These are phyloP conservation scores for Lutjanus argentimaculatus DNA, from an alignment of 2,797 vertebrate genomes.

Conservation along the genomic window DNA sequence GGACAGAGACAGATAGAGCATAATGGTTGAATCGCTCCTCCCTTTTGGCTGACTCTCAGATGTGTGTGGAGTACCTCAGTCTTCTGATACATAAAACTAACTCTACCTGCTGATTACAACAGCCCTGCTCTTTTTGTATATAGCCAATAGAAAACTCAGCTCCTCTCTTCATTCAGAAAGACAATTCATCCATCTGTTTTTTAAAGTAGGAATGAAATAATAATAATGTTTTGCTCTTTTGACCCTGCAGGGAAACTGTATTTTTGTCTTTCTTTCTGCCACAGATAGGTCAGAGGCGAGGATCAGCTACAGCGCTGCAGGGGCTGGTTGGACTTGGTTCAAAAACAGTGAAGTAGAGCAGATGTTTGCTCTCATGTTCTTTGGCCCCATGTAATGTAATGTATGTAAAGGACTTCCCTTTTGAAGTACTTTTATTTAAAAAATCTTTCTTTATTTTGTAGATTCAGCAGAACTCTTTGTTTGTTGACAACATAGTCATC, in stretches of 20 bases:
- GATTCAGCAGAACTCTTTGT: neutral
- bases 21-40: conserved; percentile 8
- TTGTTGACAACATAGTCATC: neutral
- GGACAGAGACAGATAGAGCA: conserved; percentile 16
- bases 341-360: neutral
- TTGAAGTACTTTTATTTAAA: neutral
- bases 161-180: neutral
- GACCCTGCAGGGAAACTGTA: conserved; percentile 9
- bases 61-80: conserved; percentile 10
- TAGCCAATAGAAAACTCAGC: neutral
- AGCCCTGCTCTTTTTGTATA: conserved; percentile 5
- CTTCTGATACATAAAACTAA: conserved; percentile 7
- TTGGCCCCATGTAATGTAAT: neutral
- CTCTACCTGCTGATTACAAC: neutral
- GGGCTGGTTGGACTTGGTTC: too few species aligned
- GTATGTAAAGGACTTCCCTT: neutral
- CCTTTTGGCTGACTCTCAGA: conserved; percentile 1
- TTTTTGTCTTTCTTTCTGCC: conserved; percentile 5
- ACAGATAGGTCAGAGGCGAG: neutral
- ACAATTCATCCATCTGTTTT: neutral
- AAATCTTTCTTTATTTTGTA: neutral
- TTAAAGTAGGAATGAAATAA: neutral
- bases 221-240: conserved; percentile 5
- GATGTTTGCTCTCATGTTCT: neutral
- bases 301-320: neutral